Conservation (phyloP, 2,113 vertebrate species). For the Scatophagus argus region DNA sequence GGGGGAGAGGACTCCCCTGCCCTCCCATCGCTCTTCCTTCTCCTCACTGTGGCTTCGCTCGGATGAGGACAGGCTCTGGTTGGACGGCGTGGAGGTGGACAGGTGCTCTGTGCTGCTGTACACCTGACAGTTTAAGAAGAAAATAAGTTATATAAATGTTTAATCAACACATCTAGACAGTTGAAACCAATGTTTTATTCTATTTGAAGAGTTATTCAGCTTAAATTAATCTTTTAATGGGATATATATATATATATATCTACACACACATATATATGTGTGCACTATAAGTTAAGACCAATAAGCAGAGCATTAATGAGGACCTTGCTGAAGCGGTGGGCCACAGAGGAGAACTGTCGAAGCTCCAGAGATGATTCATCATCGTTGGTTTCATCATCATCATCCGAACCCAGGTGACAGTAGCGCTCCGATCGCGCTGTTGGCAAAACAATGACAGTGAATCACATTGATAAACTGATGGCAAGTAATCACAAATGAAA, state of each 20-base stretch:
- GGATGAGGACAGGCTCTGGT: slow-evolving; percentile 81
- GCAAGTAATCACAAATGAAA: not conserved
- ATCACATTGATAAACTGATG: not conserved
- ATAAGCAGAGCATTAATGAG: not conserved
- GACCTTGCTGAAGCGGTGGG: slow-evolving; percentile 97
- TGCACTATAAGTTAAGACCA: not conserved
- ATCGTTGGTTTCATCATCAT: slow-evolving; percentile 92
- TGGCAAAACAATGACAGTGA: not conserved
- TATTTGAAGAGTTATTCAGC: not conserved
- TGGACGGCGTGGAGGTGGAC: slow-evolving; percentile 86
- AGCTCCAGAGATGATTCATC: slow-evolving; percentile 93
- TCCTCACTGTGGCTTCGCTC: slow-evolving; percentile 91
- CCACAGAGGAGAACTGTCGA: slow-evolving; percentile 94
- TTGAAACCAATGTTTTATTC: not conserved
- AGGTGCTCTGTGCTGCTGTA: slow-evolving; percentile 96
- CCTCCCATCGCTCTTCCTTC: slow-evolving; percentile 87
- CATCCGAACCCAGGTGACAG: slow-evolving; percentile 87
- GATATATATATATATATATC: too few relatives aligned
- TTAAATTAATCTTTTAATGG: not conserved
- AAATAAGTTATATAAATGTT: not conserved
- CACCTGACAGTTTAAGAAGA: slow-evolving; percentile 83
- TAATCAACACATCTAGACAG: not conserved
- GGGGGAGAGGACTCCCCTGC: slow-evolving; percentile 75
- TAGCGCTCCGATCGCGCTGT: slow-evolving; percentile 93
- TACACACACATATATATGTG: too few relatives aligned